Percentiles rank a stretch among this genome's conserved stretches.
Conservation (phyloP, 2,113 vertebrate species). For the Takifugu flavidus region DNA sequence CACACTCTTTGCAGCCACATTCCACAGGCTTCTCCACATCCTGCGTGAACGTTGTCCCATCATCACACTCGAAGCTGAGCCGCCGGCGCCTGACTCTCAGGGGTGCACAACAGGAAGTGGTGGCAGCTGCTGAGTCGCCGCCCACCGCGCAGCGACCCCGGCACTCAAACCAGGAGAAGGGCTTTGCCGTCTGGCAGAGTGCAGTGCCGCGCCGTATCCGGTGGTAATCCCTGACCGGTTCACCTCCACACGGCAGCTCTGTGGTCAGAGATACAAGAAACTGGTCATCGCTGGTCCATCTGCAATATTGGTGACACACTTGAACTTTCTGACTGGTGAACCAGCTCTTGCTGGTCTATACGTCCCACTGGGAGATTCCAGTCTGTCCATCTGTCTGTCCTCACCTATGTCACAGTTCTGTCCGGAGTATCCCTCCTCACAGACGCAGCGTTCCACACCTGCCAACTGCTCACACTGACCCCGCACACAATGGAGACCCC, state of each 20-base stretch:
- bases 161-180: conserved; percentile 92
- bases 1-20: conserved; percentile 89
- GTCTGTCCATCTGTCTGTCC: background rate
- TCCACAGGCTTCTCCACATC: conserved; percentile 95
- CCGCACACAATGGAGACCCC: conserved; percentile 73
- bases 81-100: conserved; percentile 84
- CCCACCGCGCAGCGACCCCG: conserved; percentile 75
- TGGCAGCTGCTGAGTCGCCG: background rate
- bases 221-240: conserved; percentile 86
- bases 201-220: conserved; percentile 87
- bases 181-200: conserved; percentile 91
- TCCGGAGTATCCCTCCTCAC: conserved; percentile 82
- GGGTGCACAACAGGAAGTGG: conserved; percentile 77
- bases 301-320: too few species aligned
- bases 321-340: too few species aligned
- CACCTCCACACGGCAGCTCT: conserved; percentile 85
- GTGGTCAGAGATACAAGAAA: conserved; percentile 8
- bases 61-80: conserved; percentile 90
- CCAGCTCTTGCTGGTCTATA: too few species aligned
- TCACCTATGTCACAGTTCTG: conserved; percentile 87
- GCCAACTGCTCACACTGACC: conserved; percentile 82
- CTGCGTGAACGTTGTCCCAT: conserved; percentile 89
- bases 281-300: background rate
- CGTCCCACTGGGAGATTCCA: too few species aligned
- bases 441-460: conserved; percentile 81